phyloP scores from a whole-genome alignment of 2,888 invertebrate species.

The Dromius quadrimaculatus region DNA sequence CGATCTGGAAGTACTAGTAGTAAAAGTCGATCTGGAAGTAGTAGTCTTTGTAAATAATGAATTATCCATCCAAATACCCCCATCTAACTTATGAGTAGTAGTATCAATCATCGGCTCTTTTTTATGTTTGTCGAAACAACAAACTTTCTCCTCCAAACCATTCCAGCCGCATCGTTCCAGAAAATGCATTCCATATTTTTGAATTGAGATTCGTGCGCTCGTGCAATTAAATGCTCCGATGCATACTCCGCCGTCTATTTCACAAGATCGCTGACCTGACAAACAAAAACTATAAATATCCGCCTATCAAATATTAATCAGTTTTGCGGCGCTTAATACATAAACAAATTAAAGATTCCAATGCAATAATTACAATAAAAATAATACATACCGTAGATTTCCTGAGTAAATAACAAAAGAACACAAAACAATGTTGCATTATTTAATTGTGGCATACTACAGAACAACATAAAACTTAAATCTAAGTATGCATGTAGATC shows the following conservation, averaged over 20 bases:
- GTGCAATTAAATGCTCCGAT: slow-evolving; percentile 18
- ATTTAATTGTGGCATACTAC: slow-evolving; percentile 1
- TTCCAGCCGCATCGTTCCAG: slow-evolving; percentile 45
- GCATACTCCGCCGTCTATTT: slow-evolving; percentile 4
- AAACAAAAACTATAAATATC: slow-evolving; percentile 17
- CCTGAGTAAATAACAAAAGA: slow-evolving; percentile 8
- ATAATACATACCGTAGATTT: too few relatives aligned
- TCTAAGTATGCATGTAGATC: neutral
- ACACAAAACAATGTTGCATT: neutral
- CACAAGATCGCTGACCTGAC: slow-evolving; percentile 32
- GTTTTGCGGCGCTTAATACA: slow-evolving; percentile 1
- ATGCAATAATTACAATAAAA: neutral
- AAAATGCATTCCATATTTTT: slow-evolving; percentile 19
- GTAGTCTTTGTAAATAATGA: neutral
- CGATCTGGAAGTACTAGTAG: neutral
- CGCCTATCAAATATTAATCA: neutral
- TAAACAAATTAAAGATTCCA: neutral
- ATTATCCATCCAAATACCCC: slow-evolving; percentile 28
- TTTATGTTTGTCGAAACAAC: slow-evolving; percentile 24
- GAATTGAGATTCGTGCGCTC: slow-evolving; percentile 30
- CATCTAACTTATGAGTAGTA: slow-evolving; percentile 11
- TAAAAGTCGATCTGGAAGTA: neutral
- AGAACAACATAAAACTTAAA: neutral
- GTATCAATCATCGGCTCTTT: neutral
- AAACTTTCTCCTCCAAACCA: slow-evolving; percentile 40